phyloP scores from a whole-genome alignment of 2,888 invertebrate species.

The Eupsilia transversa region DNA sequence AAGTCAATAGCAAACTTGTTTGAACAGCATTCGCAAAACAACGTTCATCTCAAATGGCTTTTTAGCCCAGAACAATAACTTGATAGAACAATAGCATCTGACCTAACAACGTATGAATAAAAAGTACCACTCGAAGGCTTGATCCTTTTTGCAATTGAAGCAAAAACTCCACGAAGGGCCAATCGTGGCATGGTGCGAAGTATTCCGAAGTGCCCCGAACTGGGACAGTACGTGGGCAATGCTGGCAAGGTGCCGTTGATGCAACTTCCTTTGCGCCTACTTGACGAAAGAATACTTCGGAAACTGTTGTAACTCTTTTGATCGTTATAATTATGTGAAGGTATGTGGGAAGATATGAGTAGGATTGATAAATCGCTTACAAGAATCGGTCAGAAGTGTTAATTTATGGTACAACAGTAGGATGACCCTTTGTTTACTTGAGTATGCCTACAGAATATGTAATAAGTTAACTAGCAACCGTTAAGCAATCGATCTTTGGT shows the following conservation, averaged over 20 bases:
- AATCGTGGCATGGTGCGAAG: conserved; percentile 69
- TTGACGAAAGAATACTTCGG: conserved; percentile 75
- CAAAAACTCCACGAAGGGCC: conserved; percentile 77
- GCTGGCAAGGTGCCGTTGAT: conserved; percentile 79
- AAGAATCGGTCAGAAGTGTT: conserved; percentile 25
- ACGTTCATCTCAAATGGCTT: conserved; percentile 68
- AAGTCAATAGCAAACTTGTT: conserved; percentile 55
- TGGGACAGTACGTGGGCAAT: conserved; percentile 79
- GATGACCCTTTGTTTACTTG: conserved; percentile 15
- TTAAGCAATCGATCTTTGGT: conserved; percentile 30
- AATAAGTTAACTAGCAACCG: conserved; percentile 13
- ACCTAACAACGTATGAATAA: conserved; percentile 58
- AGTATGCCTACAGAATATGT: conserved; percentile 10
- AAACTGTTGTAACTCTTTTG: conserved; percentile 67
- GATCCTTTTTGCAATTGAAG: conserved; percentile 68
- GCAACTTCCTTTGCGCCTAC: conserved; percentile 86
- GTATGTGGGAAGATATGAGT: conserved; percentile 58
- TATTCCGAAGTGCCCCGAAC: conserved; percentile 63
- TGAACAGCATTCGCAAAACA: conserved; percentile 65
- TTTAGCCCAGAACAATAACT: conserved; percentile 72
- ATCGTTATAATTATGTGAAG: conserved; percentile 45
- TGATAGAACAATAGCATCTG: conserved; percentile 71
- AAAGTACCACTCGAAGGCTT: conserved; percentile 54
- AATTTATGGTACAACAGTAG: conserved; percentile 28
- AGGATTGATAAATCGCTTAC: conserved; percentile 49